phyloP scores from a whole-genome alignment of 2,113 vertebrate species.

The Ochotona princeps region DNA sequence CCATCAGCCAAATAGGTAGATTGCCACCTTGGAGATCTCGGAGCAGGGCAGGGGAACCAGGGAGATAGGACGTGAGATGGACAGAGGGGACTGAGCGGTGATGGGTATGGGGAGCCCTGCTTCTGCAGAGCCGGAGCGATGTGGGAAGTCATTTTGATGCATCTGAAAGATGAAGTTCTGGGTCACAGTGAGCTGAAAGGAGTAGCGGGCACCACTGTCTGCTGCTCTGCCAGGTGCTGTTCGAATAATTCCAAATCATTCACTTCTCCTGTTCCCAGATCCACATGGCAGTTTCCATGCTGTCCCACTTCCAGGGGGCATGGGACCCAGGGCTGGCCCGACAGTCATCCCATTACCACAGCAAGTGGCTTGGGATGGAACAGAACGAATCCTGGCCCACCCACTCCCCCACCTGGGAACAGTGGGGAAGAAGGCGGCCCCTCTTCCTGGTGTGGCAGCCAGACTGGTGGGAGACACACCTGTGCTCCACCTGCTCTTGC shows the following conservation, averaged over 20 bases:
- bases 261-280: background rate
- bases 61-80: no score
- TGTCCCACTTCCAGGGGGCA: background rate
- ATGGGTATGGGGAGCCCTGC: background rate
- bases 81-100: rapidly evolving
- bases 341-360: no score
- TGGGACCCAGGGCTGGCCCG: background rate
- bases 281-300: background rate
- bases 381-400: background rate
- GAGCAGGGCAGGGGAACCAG: no score
- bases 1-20: background rate
- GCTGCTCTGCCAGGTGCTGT: background rate
- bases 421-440: background rate
- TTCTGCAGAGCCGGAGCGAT: background rate
- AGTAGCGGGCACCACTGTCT: background rate
- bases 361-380: background rate
- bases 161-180: background rate
- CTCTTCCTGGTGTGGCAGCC: no score
- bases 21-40: background rate
- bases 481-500: no score
- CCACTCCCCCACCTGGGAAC: background rate
- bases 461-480: background rate
- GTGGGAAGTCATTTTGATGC: background rate
- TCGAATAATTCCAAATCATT: background rate
- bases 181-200: background rate